A percentile compares a stretch with the other conserved stretches of the same genome.
Conservation (phyloP, 2,797 vertebrate genomes). For the Nannoperca obscura region DNA sequence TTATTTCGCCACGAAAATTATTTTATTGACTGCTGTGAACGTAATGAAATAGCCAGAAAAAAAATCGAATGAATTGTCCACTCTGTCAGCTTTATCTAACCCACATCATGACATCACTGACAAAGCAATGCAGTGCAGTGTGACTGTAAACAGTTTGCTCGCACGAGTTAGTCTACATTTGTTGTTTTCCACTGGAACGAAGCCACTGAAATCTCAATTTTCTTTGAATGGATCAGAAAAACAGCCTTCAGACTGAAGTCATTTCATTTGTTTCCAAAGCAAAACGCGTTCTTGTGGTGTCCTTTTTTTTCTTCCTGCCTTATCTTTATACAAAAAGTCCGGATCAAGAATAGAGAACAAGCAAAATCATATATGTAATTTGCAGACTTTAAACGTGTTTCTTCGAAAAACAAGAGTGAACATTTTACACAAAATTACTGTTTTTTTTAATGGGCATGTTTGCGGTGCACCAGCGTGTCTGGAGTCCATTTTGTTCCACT, state of each 20-base stretch:
- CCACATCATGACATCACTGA: constrained; percentile 11
- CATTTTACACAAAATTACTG: constrained; percentile 16
- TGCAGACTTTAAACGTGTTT: constrained; percentile 16
- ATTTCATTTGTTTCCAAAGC: constrained; percentile 3
- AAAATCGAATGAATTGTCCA: constrained; percentile 7
- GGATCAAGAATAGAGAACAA: constrained; percentile 2
- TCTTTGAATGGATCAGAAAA: not conserved
- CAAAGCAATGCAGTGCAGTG: not conserved
- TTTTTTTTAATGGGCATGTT: constrained; percentile 34
- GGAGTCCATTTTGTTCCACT: constrained; percentile 51
- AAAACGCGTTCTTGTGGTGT: not conserved
- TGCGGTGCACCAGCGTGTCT: constrained; percentile 45
- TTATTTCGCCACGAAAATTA: not conserved
- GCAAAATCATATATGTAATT: constrained; percentile 24
- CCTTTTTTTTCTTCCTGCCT: not conserved
- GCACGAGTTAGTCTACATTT: constrained; percentile 25
- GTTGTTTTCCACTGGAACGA: constrained; percentile 10
- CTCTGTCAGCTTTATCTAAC: not conserved
- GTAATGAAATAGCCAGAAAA: constrained; percentile 29
- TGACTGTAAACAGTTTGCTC: constrained; percentile 1
- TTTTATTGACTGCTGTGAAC: constrained; percentile 13
- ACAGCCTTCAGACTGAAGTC: not conserved
- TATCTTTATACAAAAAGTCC: not conserved
- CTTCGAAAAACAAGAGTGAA: constrained; percentile 11
- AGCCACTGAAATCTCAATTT: not conserved